A percentile compares a stretch with the other conserved stretches of the same genome.
phyloP scores from a whole-genome alignment of 2,888 invertebrate species.

The Anticlea derivata region DNA sequence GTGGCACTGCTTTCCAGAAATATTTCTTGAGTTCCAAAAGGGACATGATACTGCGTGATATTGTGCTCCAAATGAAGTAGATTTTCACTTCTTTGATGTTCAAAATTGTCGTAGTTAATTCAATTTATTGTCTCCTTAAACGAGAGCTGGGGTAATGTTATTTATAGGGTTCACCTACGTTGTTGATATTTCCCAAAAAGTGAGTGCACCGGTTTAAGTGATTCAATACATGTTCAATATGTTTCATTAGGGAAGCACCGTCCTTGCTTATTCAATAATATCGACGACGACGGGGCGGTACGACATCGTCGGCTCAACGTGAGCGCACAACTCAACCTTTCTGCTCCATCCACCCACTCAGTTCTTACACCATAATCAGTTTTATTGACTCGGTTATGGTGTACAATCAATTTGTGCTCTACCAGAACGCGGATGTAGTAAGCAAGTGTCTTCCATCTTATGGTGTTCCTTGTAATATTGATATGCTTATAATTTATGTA shows the following conservation, averaged over 20 bases:
- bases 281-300: conserved; percentile 50
- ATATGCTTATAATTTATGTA: too few species aligned
- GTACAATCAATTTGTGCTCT: conserved; percentile 62
- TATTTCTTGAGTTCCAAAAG: conserved; percentile 68
- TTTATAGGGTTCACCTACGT: conserved; percentile 78
- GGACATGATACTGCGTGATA: conserved; percentile 68
- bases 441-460: not conserved
- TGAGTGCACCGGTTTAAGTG: conserved; percentile 79
- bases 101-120: conserved; percentile 76
- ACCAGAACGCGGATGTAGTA: not conserved
- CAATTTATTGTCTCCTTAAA: conserved; percentile 80
- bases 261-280: conserved; percentile 81
- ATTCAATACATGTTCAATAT: conserved; percentile 83
- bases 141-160: conserved; percentile 74
- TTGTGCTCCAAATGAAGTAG: conserved; percentile 73
- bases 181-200: conserved; percentile 72
- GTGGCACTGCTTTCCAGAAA: conserved; percentile 65
- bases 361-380: conserved; percentile 70
- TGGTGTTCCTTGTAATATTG: not conserved
- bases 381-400: conserved; percentile 68
- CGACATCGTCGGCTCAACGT: conserved; percentile 1
- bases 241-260: conserved; percentile 78
- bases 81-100: conserved; percentile 74
- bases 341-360: conserved; percentile 62
- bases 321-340: conserved; percentile 48